Base-by-base conservation (phyloP, 2,797 vertebrate genomes). In the Lateolabrax maculatus region DNA sequence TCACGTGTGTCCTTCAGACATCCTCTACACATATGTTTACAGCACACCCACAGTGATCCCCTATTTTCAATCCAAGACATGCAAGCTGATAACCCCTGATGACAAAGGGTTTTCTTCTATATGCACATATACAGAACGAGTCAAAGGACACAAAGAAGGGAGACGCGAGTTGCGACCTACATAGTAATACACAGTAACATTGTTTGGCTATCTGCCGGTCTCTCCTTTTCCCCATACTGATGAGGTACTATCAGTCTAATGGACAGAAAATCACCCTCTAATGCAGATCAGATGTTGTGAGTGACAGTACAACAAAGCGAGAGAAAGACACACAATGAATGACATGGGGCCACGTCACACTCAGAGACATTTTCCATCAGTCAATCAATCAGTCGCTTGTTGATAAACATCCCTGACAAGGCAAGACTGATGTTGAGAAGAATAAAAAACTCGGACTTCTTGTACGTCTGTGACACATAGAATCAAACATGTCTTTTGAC, bases 261-360 rank as follows among this genome's bases (percentile, higher is more conserved):
- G 80, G 84, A 87, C 82, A 87, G 55, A 85, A 88, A 85, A 85
- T 75, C 76, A 64, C 87, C 70, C 56, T 74, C 65, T 88, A 83
- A 89, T 87, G 83, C 60, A 75, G 81, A 87, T 90, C 85, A 88
- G 84, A 91, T 87, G 86, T 67, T 85, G 18, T 69, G 82, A 88
- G 55, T 84, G 87, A 87, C 89, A 79, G 67, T 9, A 29, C 27
- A 62, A 70, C 41, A 62, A 68, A 66, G 72, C 8, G 3, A 65
- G 64, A 77, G 74, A 61, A 56, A 63, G 46, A 60, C 51, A 48
- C 53, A 41, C 63, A 60, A 12, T 55, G 77, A 75, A 65, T 36
- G 78, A 71, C 78, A 87, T 6, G 12, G 51, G 64, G 63, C 37
- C 71, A 75, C 19, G 67, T 86, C 80, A 83, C 29, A 73, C 52